Conservation (phyloP, 2,888 invertebrate species). For the Drymonia ruficornis region DNA sequence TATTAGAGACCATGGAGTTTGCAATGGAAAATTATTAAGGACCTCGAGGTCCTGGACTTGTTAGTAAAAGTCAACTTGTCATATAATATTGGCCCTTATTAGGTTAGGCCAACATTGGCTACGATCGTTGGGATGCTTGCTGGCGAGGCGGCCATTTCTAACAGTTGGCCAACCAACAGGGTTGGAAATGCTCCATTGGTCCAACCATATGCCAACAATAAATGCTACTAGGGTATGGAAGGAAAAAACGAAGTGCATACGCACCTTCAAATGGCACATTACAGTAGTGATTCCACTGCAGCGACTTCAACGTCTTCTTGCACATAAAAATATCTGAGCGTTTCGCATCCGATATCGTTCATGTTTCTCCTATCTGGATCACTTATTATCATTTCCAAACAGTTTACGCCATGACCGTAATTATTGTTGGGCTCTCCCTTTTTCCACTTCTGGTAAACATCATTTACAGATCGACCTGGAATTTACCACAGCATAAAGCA, state of each 20-base stretch:
- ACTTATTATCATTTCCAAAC: neutral
- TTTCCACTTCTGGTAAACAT: neutral
- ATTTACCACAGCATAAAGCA: neutral
- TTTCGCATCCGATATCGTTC: neutral
- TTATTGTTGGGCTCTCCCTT: neutral
- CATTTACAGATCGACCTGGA: neutral
- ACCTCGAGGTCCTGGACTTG: no score
- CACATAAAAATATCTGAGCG: neutral
- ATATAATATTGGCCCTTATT: no score
- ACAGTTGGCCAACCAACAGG: conserved; percentile 2
- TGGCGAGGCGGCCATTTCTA: conserved; percentile 2
- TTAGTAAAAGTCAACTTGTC: no score
- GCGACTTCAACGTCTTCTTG: neutral
- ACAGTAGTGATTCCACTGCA: neutral
- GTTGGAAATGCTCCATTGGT: neutral
- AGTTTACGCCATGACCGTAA: neutral
- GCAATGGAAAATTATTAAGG: no score
- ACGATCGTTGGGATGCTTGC: no score
- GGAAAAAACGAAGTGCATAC: no score
- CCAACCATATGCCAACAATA: neutral
- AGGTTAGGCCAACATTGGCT: no score
- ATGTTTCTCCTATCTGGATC: neutral
- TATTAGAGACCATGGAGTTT: no score
- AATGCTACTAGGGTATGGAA: neutral
- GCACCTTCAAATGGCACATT: neutral